These are phyloP conservation scores for Rhadina sibilatrix DNA, from an alignment of 2,113 vertebrate genomes.

Conservation along the genomic window DNA sequence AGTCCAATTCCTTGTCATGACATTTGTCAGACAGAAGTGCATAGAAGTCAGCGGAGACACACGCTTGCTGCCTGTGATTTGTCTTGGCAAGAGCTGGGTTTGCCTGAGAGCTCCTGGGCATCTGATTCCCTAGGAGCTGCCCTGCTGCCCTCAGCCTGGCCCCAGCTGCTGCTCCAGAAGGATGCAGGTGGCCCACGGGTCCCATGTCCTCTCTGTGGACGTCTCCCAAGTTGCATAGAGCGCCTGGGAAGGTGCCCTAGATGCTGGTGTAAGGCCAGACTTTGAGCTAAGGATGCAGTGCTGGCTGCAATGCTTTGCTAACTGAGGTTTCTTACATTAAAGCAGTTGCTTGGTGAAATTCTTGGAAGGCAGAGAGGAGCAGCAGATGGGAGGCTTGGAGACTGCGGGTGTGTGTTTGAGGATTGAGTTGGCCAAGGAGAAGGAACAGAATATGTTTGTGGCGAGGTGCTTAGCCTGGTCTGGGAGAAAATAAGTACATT, in stretches of 20 bases:
- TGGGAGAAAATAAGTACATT: neutral
- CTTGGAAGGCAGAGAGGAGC: slow-evolving; percentile 20
- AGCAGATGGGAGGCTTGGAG: slow-evolving; percentile 45
- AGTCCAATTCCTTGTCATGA: neutral
- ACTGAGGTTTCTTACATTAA: neutral
- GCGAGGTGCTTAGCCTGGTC: neutral
- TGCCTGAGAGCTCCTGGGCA: neutral
- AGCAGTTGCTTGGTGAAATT: neutral
- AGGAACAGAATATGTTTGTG: neutral
- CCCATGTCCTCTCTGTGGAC: rapidly evolving
- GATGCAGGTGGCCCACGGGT: neutral
- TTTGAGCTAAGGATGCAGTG: neutral
- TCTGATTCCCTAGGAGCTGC: neutral
- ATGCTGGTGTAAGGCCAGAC: neutral
- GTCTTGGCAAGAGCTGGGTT: neutral
- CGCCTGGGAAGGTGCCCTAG: neutral
- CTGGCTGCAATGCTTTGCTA: neutral
- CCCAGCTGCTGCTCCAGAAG: neutral
- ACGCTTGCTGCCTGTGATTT: rapidly evolving
- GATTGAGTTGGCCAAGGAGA: neutral
- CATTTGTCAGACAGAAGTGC: neutral
- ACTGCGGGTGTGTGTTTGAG: neutral
- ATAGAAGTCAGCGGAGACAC: rapidly evolving
- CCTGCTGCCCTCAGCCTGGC: neutral
- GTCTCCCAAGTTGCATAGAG: neutral